A percentile compares a stretch with the other conserved stretches of the same genome.
These are phyloP conservation scores for Catocala nupta DNA, from an alignment of 2,888 invertebrate species.

Conservation along the genomic window DNA sequence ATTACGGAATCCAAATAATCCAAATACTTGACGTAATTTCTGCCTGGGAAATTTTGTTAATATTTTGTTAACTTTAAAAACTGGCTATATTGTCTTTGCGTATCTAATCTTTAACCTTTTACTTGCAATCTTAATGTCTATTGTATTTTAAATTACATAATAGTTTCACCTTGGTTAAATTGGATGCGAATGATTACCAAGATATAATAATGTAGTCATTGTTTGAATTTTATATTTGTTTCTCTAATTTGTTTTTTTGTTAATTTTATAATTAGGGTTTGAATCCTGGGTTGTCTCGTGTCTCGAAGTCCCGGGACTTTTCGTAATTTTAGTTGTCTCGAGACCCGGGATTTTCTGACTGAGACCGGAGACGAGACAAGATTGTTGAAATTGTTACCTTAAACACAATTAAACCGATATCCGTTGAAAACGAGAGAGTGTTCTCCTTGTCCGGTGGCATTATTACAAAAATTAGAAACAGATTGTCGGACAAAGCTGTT, in stretches of 20 bases:
- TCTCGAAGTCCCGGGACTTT: too few species aligned
- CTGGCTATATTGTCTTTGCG: constrained; percentile 15
- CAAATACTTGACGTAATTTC: neutral
- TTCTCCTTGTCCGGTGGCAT: too few species aligned
- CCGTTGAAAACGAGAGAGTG: too few species aligned
- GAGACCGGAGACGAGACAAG: too few species aligned
- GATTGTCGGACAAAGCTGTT: too few species aligned
- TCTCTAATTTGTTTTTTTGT: neutral
- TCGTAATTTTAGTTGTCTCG: too few species aligned
- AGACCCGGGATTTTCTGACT: too few species aligned
- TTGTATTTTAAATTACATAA: constrained; percentile 29
- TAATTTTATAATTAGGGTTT: neutral
- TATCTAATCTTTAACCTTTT: constrained; percentile 20
- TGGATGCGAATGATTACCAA: neutral
- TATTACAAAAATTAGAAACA: too few species aligned
- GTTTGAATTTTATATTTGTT: neutral
- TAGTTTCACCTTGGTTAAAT: constrained; percentile 22
- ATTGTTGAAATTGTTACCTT: too few species aligned
- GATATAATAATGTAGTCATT: constrained; percentile 3
- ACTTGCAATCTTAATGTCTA: constrained; percentile 13
- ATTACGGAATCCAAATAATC: neutral
- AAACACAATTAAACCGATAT: too few species aligned
- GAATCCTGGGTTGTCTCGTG: too few species aligned
- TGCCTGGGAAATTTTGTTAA: neutral
- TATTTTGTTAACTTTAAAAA: constrained; percentile 8